Evolutionary conservation across 2,888 invertebrate species (phyloP).

Genomic region (Agrotis clavis): DNA sequence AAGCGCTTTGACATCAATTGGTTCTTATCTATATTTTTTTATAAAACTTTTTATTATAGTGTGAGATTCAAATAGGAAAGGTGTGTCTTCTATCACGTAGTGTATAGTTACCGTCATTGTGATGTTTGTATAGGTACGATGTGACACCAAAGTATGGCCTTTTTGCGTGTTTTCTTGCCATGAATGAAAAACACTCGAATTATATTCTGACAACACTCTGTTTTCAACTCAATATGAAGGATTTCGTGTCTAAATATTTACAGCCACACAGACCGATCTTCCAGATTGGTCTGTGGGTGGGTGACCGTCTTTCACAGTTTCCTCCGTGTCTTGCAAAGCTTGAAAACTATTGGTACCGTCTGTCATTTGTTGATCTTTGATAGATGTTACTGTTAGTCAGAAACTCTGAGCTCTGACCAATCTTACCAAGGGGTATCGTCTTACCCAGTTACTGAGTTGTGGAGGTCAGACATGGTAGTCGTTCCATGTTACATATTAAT

Average conservation of each 20-base stretch:
- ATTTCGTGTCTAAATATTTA: too few relatives aligned
- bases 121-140: background rate
- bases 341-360: too few relatives aligned
- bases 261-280: too few relatives aligned
- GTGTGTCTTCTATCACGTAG: conserved; percentile 10
- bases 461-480: too few relatives aligned
- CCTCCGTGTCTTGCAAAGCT: too few relatives aligned
- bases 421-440: background rate
- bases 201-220: background rate
- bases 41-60: background rate
- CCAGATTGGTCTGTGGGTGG: too few relatives aligned
- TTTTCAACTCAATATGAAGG: background rate
- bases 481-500: background rate
- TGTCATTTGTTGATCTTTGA: too few relatives aligned
- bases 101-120: background rate
- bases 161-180: background rate
- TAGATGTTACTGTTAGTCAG: background rate
- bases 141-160: background rate
- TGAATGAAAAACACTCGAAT: background rate
- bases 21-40: background rate
- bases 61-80: background rate
- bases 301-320: too few relatives aligned
- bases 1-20: too few relatives aligned
- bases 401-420: background rate
- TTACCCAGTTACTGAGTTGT: background rate